Base-by-base conservation (phyloP, 2,113 vertebrate genomes). In the Rousettus leschenaultii region DNA sequence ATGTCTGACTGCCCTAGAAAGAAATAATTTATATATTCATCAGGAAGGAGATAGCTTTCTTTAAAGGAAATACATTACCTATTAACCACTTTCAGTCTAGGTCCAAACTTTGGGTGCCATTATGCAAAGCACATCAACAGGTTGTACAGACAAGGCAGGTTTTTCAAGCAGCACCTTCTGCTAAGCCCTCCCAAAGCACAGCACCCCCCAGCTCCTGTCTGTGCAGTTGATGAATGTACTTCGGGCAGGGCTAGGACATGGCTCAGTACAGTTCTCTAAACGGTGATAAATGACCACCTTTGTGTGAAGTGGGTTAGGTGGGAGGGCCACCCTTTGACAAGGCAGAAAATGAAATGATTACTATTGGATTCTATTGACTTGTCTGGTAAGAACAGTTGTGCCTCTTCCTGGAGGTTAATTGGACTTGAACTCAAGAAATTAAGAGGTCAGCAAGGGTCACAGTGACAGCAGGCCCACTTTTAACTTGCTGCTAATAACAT, bases 401-500 rank as follows among this genome's bases (percentile, higher is more conserved):
- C 98, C 98, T 99, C 98, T 98, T 98, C 98, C 94, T 96, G 99
- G 98, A 99, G 99, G 99, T 99, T 99, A 99, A 99, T 99, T 99
- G 99, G 99, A 99, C 99, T 99, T 99, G 99, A 99, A 99, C 99
- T 99, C 98, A 98, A 99, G 99, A 99, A 99, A 99, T 99, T 99
- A 99, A 99, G 99, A 99, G 99, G 99, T 99, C 99, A 99, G 98
- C 94, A 98, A 97, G 98, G 99, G 99, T 99, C 99, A 99, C 97
- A 97, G 98, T 98, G 99, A 99, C 99, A 99, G 99, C 99, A 99
- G 99, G 99, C 98, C 98, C 98, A 99, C 99, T 99, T 99, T 99
- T 99, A 99, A 98, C 99, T 99, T 98, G 98, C 98, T 89, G 95
- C 99, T 99, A 99, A 99, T 99, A 99, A 99, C 98, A 99, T 99